Evolutionary conservation across 2,797 vertebrate genomes (phyloP).

Genomic region (Okamejei kenojei): DNA sequence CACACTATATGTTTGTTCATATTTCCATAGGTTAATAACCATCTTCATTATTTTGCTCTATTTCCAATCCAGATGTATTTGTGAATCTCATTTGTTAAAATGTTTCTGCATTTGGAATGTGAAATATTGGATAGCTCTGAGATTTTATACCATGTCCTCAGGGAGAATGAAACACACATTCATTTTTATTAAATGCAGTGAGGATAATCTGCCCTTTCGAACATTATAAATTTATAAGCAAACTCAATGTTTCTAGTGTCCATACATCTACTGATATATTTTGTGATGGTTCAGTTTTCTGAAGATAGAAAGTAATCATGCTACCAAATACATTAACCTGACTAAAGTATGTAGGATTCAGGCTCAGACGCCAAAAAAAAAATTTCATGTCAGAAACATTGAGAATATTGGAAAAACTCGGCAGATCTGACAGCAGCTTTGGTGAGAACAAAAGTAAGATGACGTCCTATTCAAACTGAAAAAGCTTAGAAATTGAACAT

Average conservation of each 20-base stretch:
- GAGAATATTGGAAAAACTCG: no score
- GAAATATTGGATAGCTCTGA: neutral
- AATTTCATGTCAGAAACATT: no score
- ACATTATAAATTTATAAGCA: neutral
- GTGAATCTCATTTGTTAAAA: slow-evolving; percentile 18
- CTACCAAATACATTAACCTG: neutral
- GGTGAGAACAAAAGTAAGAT: no score
- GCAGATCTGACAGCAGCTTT: no score
- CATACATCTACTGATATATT: neutral
- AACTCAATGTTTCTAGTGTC: neutral
- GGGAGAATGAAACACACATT: neutral
- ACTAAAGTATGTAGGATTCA: no score
- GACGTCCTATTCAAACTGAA: no score
- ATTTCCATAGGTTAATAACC: neutral
- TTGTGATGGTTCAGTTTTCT: neutral
- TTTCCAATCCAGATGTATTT: neutral
- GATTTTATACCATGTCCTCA: neutral
- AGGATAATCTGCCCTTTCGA: neutral
- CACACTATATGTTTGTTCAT: neutral
- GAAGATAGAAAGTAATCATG: neutral
- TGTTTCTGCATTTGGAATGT: neutral
- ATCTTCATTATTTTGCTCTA: slow-evolving; percentile 11
- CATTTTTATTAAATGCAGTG: slow-evolving; percentile 5
- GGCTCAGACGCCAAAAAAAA: no score
- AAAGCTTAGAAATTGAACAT: no score